Conservation (phyloP, 1,140 invertebrate genomes). For the Bombus picipes region DNA sequence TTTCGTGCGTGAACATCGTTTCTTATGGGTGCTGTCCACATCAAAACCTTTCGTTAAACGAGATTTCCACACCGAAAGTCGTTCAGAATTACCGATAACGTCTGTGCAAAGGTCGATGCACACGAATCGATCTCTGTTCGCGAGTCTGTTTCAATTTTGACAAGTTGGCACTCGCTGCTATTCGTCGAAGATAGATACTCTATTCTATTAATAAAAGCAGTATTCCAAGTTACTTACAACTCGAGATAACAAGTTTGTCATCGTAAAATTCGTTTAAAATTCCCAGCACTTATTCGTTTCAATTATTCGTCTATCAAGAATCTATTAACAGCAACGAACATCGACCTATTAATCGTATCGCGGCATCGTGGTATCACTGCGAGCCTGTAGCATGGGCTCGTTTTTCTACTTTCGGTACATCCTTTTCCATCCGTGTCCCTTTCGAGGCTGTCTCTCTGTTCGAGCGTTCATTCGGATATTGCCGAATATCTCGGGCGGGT, state of each 20-base stretch:
- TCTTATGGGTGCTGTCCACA: not conserved
- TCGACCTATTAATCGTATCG: conserved; percentile 15
- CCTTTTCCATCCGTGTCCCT: conserved; percentile 39
- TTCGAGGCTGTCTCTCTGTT: conserved; percentile 65
- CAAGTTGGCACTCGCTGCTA: not conserved
- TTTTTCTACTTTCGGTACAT: conserved; percentile 56
- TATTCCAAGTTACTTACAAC: no score
- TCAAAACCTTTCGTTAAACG: no score
- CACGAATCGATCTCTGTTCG: not conserved
- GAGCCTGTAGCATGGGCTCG: not conserved
- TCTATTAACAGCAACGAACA: conserved; percentile 1
- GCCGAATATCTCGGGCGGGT: conserved; percentile 73
- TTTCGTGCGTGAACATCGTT: not conserved
- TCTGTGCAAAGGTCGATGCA: not conserved
- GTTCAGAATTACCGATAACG: no score
- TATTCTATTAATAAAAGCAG: not conserved
- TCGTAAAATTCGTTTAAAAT: no score
- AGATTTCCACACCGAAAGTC: no score
- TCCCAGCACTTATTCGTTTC: no score
- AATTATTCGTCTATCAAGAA: no score
- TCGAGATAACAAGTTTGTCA: not conserved
- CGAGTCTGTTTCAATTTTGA: not conserved
- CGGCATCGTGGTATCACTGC: not conserved
- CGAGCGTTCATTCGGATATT: conserved; percentile 76
- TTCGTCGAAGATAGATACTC: no score